A percentile compares a stretch with the other conserved stretches of the same genome.
These are phyloP conservation scores for Bombus ignitus DNA, from an alignment of 1,140 invertebrate genomes.

Conservation along the genomic window DNA sequence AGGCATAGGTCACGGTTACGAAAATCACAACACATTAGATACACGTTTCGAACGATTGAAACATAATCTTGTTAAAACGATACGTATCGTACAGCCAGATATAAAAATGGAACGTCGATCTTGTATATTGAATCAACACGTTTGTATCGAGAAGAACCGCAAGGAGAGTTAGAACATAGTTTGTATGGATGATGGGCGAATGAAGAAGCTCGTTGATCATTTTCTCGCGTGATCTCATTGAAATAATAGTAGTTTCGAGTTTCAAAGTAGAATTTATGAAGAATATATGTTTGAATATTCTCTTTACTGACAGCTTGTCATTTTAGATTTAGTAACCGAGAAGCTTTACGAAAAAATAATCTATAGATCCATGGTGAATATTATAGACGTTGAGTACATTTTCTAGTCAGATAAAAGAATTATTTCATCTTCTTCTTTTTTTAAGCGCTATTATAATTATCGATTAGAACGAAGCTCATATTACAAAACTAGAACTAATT, in stretches of 20 bases:
- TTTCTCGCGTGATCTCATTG: background rate
- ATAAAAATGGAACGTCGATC: background rate
- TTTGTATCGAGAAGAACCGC: too few relatives aligned
- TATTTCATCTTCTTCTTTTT: too few relatives aligned
- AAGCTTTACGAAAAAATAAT: background rate
- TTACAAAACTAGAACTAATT: background rate
- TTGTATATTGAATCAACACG: background rate
- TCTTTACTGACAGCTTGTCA: background rate
- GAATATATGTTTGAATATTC: background rate
- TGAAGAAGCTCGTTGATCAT: background rate
- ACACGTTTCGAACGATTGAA: background rate
- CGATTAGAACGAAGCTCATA: too few relatives aligned
- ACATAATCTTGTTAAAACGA: background rate
- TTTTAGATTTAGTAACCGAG: background rate
- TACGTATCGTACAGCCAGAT: background rate
- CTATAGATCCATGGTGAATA: background rate
- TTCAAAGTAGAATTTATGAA: background rate
- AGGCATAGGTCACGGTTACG: conserved; percentile 1
- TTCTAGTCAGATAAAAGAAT: too few relatives aligned
- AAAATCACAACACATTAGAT: background rate
- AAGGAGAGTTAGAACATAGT: too few relatives aligned
- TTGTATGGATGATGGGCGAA: background rate
- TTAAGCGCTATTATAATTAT: too few relatives aligned
- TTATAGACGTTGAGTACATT: too few relatives aligned
- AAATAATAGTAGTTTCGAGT: background rate